Percentiles rank a stretch among this genome's conserved stretches.
phyloP scores from a whole-genome alignment of 1,140 invertebrate genomes.

The Heliconius eleuchia region DNA sequence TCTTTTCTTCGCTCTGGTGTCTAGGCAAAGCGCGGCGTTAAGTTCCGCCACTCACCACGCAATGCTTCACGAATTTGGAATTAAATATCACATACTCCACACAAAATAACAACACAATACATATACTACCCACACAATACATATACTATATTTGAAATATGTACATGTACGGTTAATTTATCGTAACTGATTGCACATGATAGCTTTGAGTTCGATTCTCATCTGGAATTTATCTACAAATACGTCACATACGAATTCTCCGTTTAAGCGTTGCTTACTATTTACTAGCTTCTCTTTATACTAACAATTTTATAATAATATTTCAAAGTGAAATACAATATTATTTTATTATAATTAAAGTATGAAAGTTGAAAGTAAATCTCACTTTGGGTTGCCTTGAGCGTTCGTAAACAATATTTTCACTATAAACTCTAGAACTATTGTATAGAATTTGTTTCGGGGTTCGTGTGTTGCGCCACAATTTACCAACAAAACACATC shows the following conservation, averaged over 20 bases:
- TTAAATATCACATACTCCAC: not conserved
- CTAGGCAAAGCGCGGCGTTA: too few species aligned
- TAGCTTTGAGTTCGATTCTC: not conserved
- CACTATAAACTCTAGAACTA: constrained; percentile 42
- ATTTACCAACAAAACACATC: constrained; percentile 71
- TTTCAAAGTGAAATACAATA: too few species aligned
- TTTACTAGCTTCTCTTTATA: too few species aligned
- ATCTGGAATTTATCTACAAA: too few species aligned
- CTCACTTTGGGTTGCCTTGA: constrained; percentile 7
- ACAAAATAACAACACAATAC: not conserved
- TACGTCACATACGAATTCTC: too few species aligned
- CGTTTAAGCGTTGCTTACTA: too few species aligned
- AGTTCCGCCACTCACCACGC: too few species aligned
- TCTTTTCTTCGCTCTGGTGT: too few species aligned
- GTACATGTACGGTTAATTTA: not conserved
- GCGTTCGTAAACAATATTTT: constrained; percentile 34
- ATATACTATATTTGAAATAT: not conserved
- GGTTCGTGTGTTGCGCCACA: constrained; percentile 37
- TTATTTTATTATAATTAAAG: not conserved
- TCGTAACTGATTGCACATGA: not conserved
- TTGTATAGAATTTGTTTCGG: constrained; percentile 36
- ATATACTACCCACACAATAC: not conserved
- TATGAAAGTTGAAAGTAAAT: constrained; percentile 13
- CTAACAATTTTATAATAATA: too few species aligned
- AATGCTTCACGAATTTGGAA: too few species aligned